Conservation (phyloP, 2,888 invertebrate genomes). For the Drosophila neoperkinsi region DNA sequence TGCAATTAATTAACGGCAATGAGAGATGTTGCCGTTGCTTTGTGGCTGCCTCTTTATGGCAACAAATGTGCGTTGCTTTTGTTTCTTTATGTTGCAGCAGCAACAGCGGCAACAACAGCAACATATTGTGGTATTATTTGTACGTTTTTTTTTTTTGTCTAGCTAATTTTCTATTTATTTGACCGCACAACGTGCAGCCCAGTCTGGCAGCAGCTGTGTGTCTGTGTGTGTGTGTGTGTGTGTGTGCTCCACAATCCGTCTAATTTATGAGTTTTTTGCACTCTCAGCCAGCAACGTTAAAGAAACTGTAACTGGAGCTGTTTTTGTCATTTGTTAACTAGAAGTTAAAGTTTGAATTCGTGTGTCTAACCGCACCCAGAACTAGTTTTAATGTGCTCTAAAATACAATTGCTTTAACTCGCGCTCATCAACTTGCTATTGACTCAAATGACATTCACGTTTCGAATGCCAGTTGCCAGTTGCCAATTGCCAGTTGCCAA, state of each 20-base stretch:
- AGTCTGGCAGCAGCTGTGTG: constrained; percentile 26
- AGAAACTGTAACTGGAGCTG: constrained; percentile 32
- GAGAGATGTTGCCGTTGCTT: constrained; percentile 64
- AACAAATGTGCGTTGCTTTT: constrained; percentile 70
- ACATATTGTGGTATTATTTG: constrained; percentile 61
- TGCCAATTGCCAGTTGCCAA: constrained; percentile 15
- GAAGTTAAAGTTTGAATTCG: constrained; percentile 72
- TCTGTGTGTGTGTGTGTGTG: background rate
- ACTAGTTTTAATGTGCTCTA: constrained; percentile 46
- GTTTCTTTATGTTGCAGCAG: constrained; percentile 69
- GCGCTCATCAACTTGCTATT: constrained; percentile 69
- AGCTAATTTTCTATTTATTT: constrained; percentile 81
- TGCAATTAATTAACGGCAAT: constrained; percentile 79
- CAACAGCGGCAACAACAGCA: constrained; percentile 29
- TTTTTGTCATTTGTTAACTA: constrained; percentile 19
- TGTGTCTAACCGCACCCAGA: constrained; percentile 54
- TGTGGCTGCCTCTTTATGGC: constrained; percentile 64
- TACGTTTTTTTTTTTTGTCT: constrained; percentile 63
- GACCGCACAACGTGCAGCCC: constrained; percentile 67
- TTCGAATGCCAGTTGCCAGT: constrained; percentile 47
- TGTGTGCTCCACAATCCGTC: constrained; percentile 39
- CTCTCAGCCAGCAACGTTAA: constrained; percentile 58
- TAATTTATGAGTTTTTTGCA: constrained; percentile 79
- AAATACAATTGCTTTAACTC: constrained; percentile 1
- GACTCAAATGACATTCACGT: constrained; percentile 72